These are phyloP conservation scores for Platycnemis pennipes DNA, from an alignment of 2,888 invertebrate species.

Conservation along the genomic window DNA sequence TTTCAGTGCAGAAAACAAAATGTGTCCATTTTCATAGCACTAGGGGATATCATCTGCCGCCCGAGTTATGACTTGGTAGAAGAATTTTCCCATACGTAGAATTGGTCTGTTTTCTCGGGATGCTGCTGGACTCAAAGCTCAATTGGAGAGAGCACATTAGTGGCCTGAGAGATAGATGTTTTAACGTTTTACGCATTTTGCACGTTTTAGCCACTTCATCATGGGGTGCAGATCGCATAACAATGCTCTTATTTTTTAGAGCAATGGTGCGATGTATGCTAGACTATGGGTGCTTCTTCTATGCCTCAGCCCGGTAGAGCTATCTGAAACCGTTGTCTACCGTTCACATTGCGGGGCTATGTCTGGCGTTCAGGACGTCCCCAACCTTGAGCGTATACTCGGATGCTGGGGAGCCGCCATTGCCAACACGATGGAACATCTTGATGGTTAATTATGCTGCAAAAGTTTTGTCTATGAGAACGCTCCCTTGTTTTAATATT, in stretches of 20 bases:
- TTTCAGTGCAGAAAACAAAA: neutral
- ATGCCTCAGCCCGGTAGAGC: neutral
- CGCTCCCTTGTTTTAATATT: too few species aligned
- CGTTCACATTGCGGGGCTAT: neutral
- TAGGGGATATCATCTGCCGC: neutral
- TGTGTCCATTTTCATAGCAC: neutral
- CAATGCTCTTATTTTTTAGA: neutral
- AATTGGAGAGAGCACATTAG: neutral
- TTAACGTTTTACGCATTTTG: neutral
- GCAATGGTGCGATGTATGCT: neutral
- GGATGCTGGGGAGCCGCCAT: neutral
- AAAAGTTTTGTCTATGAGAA: too few species aligned
- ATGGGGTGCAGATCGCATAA: neutral
- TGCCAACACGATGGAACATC: too few species aligned
- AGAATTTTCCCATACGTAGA: neutral
- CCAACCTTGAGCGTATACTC: neutral
- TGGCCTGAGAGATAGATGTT: neutral
- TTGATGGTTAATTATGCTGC: too few species aligned
- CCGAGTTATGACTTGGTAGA: neutral
- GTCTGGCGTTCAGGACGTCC: neutral
- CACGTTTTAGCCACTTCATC: neutral
- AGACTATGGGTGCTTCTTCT: neutral
- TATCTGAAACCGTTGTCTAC: neutral
- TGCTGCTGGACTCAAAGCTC: neutral
- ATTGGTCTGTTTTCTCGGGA: neutral